phyloP scores from a whole-genome alignment of 2,888 invertebrate species.

The Rhorus exstirpatorius region DNA sequence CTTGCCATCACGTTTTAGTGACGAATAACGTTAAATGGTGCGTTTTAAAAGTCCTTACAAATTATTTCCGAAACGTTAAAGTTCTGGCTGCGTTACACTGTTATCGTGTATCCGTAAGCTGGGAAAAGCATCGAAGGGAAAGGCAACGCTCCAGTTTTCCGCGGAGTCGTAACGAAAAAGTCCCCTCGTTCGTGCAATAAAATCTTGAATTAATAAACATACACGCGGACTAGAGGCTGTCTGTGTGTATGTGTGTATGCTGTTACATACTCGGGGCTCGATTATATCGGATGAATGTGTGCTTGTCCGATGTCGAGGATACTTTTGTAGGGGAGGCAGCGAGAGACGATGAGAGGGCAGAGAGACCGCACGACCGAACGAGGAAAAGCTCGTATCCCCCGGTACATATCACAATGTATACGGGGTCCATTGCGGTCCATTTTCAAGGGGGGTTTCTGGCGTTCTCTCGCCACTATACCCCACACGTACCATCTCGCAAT shows the following conservation, averaged over 20 bases:
- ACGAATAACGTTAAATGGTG: not conserved
- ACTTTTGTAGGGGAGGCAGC: conserved; percentile 30
- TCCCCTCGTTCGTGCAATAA: not conserved
- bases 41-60: not conserved
- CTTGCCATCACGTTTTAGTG: too few relatives aligned
- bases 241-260: too few relatives aligned
- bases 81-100: not conserved
- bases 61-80: not conserved
- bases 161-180: not conserved
- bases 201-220: conserved; percentile 61
- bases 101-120: not conserved
- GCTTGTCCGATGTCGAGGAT: conserved; percentile 10
- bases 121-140: not conserved
- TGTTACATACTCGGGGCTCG: conserved; percentile 12
- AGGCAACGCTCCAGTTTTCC: not conserved
- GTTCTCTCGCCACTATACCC: conserved; percentile 7
- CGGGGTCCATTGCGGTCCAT: conserved; percentile 47
- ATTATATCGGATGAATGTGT: conserved; percentile 29
- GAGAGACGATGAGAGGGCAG: conserved; percentile 28
- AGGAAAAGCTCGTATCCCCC: conserved; percentile 52
- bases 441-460: conserved; percentile 44
- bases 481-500: conserved; percentile 13
- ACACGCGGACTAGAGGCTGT: conserved; percentile 4
- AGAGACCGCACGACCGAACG: conserved; percentile 55
- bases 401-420: conserved; percentile 54